Evolutionary conservation across 2,797 vertebrate species (phyloP), one percentile per base, ranked within the genome.

Genomic region (Acridotheres tristis): DNA sequence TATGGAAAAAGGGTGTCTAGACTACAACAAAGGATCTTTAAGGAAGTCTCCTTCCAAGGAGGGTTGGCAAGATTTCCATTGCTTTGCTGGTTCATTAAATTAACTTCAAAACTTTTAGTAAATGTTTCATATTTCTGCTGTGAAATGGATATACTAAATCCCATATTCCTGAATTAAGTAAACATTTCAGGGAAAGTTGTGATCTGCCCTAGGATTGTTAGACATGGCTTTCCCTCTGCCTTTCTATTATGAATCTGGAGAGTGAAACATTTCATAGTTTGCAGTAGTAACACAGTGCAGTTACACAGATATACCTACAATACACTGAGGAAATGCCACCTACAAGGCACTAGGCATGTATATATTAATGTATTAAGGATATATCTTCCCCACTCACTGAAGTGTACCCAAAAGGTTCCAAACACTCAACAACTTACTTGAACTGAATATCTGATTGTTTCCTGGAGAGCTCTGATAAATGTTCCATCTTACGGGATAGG

Each of bases 1-100:
- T 3, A 20, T 9, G 0, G 1, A 9, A 43, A 65, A 57, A 53
- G 4, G 8, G 17, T 38, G 19, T 40, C 42, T 82, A 32, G 17
- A n/a, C 16, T 40, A 58, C 58, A 51, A 27, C 26, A 67, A 68
- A 54, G 59, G 47, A 27, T 75, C 20, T 17, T 38, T n/a, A 71
- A 71, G 34, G 27, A 84, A 43, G 29, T 48, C 17, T 53, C 7
- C 16, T 69, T 23, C 80, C 38, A 47, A 40, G 30, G 77, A 36
- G 16, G 6, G 6, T 58, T 88, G 59, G 17, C 25, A 86, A 66
- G 8, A 9, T 78, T 78, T 69, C 36, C 14, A 29, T 21, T 94
- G 32, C 32, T 91, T 91, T 68, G 17, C 19, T 72, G 32, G 5
- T 45, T 81, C 30, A 58, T 59, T 69, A 93, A 75, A 73, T 34